Evolutionary conservation across 2,797 vertebrate genomes (phyloP), one percentile per base, ranked within the genome.

Genomic region (Sciurus carolinensis): DNA sequence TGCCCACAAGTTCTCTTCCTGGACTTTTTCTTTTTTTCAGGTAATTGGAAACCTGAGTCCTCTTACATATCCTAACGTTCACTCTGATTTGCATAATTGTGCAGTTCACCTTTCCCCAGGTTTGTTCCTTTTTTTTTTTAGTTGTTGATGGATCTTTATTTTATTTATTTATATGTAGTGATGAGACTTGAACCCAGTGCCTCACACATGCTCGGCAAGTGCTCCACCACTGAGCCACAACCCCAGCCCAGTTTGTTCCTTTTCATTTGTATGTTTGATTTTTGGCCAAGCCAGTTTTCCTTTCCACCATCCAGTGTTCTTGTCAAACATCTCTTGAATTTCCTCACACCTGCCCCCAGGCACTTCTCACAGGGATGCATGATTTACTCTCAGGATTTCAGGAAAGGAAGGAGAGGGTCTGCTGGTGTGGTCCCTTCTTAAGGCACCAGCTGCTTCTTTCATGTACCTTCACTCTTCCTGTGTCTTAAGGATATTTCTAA

Each of bases 281-380:
- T 82, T 64, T 57, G 5, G 71, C 86, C 12, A 44, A 87, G 52
- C 18, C 72, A 4, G 33, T 93, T 96, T 83, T 86, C 87, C 67
- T 90, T 24, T 39, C 71, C 33, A 71, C 69, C 66, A 14, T 39
- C 76, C 81, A 47, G 76, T 66, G 4, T 59, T 84, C 33, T 47
- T 89, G 85, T 87, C 42, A 30, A 14, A 6, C 36, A 47, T 87
- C 18, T 82, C 79, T 82, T 82, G 24, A 91, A 11, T 36, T n/a
- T 12, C 6, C 11, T 73, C 22, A n/a, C 8, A 30, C 57, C 36
- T 42, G 62, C 66, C 36, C 1, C 1, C 5, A 28, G 62, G 59
- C 6, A 1, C 3, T 22, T 54, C 80, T 50, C 50, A 28, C 4
- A 0, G 33, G 17, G 57, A 28, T 54, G 7, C 5, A 0, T 28